These are phyloP conservation scores for Scaptomyza parva DNA, from an alignment of 2,888 invertebrate species.

Conservation along the genomic window DNA sequence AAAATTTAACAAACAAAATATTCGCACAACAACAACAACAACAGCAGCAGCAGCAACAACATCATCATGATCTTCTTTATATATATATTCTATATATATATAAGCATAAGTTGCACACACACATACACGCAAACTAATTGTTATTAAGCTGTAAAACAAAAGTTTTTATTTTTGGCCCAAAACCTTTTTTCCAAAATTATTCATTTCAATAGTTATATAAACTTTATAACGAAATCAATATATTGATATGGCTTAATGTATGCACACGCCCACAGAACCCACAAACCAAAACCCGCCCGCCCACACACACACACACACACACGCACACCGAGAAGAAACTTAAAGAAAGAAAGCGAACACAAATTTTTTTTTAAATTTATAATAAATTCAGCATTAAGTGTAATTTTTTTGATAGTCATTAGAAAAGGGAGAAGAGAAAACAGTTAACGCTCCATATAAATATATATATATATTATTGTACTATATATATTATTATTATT, in stretches of 20 bases:
- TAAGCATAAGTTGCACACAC: conserved; percentile 52
- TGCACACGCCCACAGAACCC: conserved; percentile 22
- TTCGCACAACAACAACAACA: conserved; percentile 49
- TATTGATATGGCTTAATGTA: conserved; percentile 27
- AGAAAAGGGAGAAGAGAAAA: conserved; percentile 22
- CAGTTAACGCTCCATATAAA: conserved; percentile 15
- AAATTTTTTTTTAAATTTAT: conserved; percentile 30
- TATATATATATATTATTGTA: conserved; percentile 49
- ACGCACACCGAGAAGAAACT: conserved; percentile 13
- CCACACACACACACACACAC: conserved; percentile 10
- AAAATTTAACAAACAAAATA: conserved; percentile 49
- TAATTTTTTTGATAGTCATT: conserved; percentile 68
- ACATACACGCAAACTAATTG: conserved; percentile 33
- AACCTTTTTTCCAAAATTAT: conserved; percentile 6
- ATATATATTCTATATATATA: conserved; percentile 37
- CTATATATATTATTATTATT: conserved; percentile 43
- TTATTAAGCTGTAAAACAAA: conserved; percentile 50
- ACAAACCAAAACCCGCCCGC: conserved; percentile 14
- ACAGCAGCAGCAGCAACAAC: conserved; percentile 17
- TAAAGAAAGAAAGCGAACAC: conserved; percentile 20
- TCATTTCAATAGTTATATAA: conserved; percentile 12
- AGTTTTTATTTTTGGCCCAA: conserved; percentile 8
- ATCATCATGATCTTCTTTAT: conserved; percentile 35
- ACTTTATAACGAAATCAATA: too few relatives aligned
- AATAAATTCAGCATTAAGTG: conserved; percentile 62